Conservation (phyloP, 35 echinoderm and acorn worm genomes). For the Apostichopus japonicus region DNA sequence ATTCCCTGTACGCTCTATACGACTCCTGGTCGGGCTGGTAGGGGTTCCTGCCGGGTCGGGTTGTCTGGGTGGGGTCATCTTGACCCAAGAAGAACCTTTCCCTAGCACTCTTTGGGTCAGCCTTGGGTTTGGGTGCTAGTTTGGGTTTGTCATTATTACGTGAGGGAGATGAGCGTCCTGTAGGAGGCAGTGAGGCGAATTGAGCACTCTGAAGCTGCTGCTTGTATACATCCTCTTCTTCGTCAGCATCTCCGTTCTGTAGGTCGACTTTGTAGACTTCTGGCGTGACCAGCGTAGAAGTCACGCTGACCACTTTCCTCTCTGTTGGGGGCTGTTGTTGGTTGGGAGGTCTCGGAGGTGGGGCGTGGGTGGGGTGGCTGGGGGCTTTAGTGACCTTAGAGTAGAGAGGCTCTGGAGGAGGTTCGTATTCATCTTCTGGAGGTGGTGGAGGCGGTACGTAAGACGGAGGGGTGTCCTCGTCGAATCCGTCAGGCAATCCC, state of each 20-base stretch:
- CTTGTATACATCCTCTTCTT: constrained; percentile 38
- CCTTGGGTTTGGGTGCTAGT: background rate
- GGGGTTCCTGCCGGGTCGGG: constrained; percentile 40
- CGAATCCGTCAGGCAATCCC: constrained; percentile 44
- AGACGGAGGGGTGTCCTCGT: constrained; percentile 30
- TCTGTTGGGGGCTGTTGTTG: constrained; percentile 6
- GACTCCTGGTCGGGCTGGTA: constrained; percentile 19
- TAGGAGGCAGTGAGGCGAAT: background rate
- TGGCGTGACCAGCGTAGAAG: constrained; percentile 24
- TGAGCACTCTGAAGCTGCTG: constrained; percentile 42
- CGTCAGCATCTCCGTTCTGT: constrained; percentile 49
- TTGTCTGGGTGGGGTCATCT: constrained; percentile 35
- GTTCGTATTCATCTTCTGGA: constrained; percentile 9
- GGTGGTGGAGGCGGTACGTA: constrained; percentile 34
- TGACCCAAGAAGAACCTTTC: constrained; percentile 47
- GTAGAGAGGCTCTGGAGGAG: constrained; percentile 54
- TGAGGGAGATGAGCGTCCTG: constrained; percentile 18
- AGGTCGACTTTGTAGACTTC: constrained; percentile 67
- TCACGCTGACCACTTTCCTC: constrained; percentile 49
- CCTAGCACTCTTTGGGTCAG: constrained; percentile 27
- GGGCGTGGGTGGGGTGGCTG: constrained; percentile 27
- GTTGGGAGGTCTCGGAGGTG: constrained; percentile 36
- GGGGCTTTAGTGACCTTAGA: constrained; percentile 9
- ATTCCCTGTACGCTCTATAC: constrained; percentile 61
- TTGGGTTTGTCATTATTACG: constrained; percentile 2